These are phyloP conservation scores for Sorex maritimensis DNA, from an alignment of 2,797 vertebrate species.

Conservation along the genomic window DNA sequence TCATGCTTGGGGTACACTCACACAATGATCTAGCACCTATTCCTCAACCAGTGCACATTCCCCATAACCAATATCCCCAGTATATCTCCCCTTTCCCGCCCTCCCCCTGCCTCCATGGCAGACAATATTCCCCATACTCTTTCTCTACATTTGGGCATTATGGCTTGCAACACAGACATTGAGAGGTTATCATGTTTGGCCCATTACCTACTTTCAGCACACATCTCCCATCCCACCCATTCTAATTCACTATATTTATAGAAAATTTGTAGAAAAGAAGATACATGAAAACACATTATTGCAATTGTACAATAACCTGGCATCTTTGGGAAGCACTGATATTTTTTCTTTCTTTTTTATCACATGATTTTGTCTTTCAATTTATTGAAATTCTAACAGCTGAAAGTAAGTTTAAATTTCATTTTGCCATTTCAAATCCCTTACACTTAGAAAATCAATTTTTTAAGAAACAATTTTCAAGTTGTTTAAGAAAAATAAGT, in stretches of 20 bases:
- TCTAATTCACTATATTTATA: neutral
- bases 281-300: neutral
- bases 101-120: too few species aligned
- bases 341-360: neutral
- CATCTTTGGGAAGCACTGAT: neutral
- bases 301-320: neutral
- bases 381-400: conserved; percentile 20
- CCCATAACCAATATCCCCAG: too few species aligned
- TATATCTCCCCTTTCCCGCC: too few species aligned
- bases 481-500: conserved; percentile 53
- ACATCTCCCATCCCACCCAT: too few species aligned
- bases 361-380: conserved; percentile 37
- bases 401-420: conserved; percentile 34
- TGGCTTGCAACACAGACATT: too few species aligned
- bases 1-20: too few species aligned
- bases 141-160: too few species aligned
- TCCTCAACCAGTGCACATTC: too few species aligned
- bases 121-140: too few species aligned
- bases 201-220: too few species aligned
- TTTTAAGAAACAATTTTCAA: conserved; percentile 70
- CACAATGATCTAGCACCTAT: too few species aligned
- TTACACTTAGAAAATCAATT: conserved; percentile 19
- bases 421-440: conserved; percentile 51
- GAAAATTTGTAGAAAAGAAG: conserved; percentile 9
- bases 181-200: too few species aligned